Conservation (phyloP, 2,888 invertebrate species). For the Ctena decussata region DNA sequence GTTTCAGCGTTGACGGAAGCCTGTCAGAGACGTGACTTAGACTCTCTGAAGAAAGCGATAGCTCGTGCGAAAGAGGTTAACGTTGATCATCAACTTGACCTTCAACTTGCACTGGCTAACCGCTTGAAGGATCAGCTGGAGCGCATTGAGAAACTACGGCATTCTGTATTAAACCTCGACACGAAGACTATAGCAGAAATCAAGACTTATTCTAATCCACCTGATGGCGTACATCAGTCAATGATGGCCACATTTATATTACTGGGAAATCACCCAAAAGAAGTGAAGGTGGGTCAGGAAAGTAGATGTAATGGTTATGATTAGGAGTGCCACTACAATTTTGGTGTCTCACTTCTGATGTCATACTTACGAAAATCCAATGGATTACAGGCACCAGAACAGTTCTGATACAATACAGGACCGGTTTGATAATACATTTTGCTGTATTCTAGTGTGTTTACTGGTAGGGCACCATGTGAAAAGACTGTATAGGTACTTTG, state of each 20-base stretch:
- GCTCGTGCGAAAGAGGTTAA: slow-evolving; percentile 76
- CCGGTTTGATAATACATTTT: no score
- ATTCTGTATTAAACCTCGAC: slow-evolving; percentile 82
- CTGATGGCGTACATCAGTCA: slow-evolving; percentile 80
- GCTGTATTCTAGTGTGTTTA: no score
- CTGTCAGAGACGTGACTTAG: slow-evolving; percentile 73
- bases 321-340: no score
- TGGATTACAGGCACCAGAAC: no score
- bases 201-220: slow-evolving; percentile 82
- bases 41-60: slow-evolving; percentile 74
- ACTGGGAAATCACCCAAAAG: slow-evolving; percentile 77
- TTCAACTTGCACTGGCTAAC: slow-evolving; percentile 77
- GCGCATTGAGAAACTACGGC: slow-evolving; percentile 79
- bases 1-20: slow-evolving; percentile 73
- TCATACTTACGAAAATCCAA: no score
- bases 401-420: no score
- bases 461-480: no score
- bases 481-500: no score
- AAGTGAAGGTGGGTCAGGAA: slow-evolving; percentile 79
- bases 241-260: slow-evolving; percentile 83
- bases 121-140: slow-evolving; percentile 76
- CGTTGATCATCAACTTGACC: slow-evolving; percentile 77
- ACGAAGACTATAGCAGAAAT: slow-evolving; percentile 84
- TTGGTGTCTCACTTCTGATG: no score
- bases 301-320: no score